Conservation (phyloP, 1,140 invertebrate species). For the Chrysomallon squamiferum region DNA sequence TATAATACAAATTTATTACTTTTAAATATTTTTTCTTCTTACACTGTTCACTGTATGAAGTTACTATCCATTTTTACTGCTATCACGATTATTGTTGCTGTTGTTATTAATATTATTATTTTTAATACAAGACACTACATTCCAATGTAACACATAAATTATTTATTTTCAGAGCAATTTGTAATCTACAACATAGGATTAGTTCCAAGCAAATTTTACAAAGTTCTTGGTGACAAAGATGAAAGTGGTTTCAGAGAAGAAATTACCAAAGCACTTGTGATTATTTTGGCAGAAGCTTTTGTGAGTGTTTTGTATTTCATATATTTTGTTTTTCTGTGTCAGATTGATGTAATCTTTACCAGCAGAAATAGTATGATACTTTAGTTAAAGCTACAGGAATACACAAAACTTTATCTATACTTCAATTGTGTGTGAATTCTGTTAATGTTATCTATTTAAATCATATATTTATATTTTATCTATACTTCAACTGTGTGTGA, state of each 20-base stretch:
- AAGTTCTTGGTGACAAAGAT: conserved; percentile 66
- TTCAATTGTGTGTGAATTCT: too few species aligned
- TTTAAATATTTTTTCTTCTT: too few species aligned
- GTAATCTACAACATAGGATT: conserved; percentile 67
- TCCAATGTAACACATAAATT: too few species aligned
- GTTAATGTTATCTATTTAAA: too few species aligned
- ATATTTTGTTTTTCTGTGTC: background rate
- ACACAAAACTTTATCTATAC: background rate
- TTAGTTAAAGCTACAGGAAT: background rate
- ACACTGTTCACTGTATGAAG: too few species aligned
- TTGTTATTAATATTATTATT: too few species aligned
- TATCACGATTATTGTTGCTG: too few species aligned
- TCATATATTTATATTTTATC: too few species aligned
- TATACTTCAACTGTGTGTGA: too few species aligned
- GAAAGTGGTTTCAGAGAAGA: conserved; percentile 60
- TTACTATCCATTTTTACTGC: too few species aligned
- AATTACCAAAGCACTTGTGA: conserved; percentile 55
- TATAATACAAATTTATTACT: too few species aligned
- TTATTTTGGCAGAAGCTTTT: conserved; percentile 65
- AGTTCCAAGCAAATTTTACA: conserved; percentile 67
- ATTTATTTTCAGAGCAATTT: conserved; percentile 63
- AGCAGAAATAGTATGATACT: background rate
- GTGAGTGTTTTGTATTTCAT: conserved; percentile 62
- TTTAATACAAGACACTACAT: too few species aligned
- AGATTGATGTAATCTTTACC: background rate